phyloP scores from a whole-genome alignment of 2,113 vertebrate species.

The Galbula dea region DNA sequence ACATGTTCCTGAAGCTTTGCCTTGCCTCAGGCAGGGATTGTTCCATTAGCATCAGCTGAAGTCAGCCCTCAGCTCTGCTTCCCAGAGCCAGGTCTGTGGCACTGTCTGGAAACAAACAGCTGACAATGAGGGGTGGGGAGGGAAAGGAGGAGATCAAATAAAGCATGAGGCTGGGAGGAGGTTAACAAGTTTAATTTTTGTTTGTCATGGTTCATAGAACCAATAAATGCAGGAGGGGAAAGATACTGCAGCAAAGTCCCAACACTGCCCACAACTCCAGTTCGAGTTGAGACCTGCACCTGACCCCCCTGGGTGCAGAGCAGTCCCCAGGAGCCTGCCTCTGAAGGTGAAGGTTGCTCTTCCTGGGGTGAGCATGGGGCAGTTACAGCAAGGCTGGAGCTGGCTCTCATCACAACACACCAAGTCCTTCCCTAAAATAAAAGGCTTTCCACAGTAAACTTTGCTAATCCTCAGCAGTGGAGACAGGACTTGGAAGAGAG shows the following conservation, averaged over 20 bases:
- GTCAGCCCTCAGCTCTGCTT: neutral
- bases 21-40: neutral
- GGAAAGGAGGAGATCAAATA: neutral
- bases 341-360: neutral
- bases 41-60: neutral
- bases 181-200: slow-evolving; percentile 72
- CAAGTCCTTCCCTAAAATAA: neutral
- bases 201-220: slow-evolving; percentile 78
- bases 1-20: neutral
- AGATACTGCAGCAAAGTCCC: slow-evolving; percentile 49
- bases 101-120: neutral
- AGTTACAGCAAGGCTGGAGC: neutral
- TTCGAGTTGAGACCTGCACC: slow-evolving; percentile 9
- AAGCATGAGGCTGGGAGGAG: neutral
- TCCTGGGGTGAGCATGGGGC: neutral
- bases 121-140: accelerated
- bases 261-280: slow-evolving; percentile 57
- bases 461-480: neutral
- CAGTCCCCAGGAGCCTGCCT: neutral
- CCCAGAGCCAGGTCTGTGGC: neutral
- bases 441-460: neutral
- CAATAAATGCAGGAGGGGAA: slow-evolving; percentile 66
- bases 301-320: neutral
- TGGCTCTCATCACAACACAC: neutral
- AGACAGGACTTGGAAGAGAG: neutral